Evolutionary conservation across 2,888 invertebrate genomes (phyloP).

Genomic region (Opisthograptis luteolata): DNA sequence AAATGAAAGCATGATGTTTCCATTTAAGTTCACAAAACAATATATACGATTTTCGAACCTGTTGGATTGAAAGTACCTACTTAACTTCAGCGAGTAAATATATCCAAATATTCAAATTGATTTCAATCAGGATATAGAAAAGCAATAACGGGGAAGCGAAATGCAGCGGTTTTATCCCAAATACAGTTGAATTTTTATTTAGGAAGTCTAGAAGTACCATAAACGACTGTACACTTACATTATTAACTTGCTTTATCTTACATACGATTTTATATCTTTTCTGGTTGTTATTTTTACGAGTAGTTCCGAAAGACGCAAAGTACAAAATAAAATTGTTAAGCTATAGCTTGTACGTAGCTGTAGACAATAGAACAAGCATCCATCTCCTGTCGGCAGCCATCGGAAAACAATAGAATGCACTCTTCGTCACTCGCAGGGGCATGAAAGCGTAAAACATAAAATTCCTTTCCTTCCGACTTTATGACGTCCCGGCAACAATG

Average conservation of each 20-base stretch:
- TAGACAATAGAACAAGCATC: slow-evolving; percentile 55
- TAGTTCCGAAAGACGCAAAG: too few species aligned
- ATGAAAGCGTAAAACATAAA: slow-evolving; percentile 55
- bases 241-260: too few species aligned
- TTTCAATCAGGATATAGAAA: slow-evolving; percentile 32
- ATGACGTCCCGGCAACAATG: slow-evolving; percentile 47
- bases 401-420: slow-evolving; percentile 72
- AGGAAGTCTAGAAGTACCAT: too few species aligned
- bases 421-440: slow-evolving; percentile 51
- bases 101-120: slow-evolving; percentile 29
- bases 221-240: too few species aligned
- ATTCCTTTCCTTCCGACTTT: slow-evolving; percentile 52
- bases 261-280: too few species aligned
- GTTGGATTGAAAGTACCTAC: slow-evolving; percentile 14
- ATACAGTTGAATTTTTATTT: too few species aligned
- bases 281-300: too few species aligned
- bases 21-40: too few species aligned
- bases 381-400: slow-evolving; percentile 61
- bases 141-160: slow-evolving; percentile 27
- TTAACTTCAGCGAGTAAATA: slow-evolving; percentile 15
- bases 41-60: slow-evolving; percentile 12
- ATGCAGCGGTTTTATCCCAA: slow-evolving; percentile 25
- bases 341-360: slow-evolving; percentile 12
- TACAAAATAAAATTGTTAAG: neutral
- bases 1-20: too few species aligned